Evolutionary conservation across 2,797 vertebrate genomes (phyloP), one percentile per base, ranked within the genome.

Genomic region (Gymnothorax reevesii): DNA sequence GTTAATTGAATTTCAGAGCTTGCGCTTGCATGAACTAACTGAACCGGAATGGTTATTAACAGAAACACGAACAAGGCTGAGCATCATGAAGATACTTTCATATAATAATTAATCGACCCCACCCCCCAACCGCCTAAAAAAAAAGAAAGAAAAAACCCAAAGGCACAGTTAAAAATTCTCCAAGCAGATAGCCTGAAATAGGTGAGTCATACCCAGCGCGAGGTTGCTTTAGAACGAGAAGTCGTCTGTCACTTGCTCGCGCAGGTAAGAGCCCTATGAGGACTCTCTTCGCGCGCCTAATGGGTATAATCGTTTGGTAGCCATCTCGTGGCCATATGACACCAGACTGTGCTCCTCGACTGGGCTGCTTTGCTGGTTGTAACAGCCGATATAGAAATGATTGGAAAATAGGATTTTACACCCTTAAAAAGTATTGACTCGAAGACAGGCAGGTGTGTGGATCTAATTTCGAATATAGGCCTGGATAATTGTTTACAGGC

Each of bases 331-430:
- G 59, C 59, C 85, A 42, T 22, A 66, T 27, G 27, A 15, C 20
- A 33, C 25, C 27, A 15, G 82, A 27, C 59, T 62, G 57, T 12
- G 33, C 57, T 86, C 27, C 57, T 6, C 12, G 27, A 42, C 64
- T 42, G 57, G 66, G 82, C 52, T 60, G 33, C 83, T 59, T 33
- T 75, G 57, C 33, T 42, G 33, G 33, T 42, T 84, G n/a, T 71
- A 87, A 27, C 82, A 83, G 22, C 86, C 86, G 75, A 54, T 66
- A 59, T 87, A 82, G 54, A 42, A 42, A 42, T 57, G 71, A 87
- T 77, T 83, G 82, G 82, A 54, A 75, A 87, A 87, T 82, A 75
- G 55, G 33, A 42, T 87, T 86, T 82, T 52, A 77, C 12, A 71
- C 82, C 69, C 80, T 60, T 33, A 62, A 33, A 33, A 22, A 66